Evolutionary conservation across 37 sponge, comb jelly and placozoan species (phyloP).

Genomic region (Haliclona indistincta): DNA sequence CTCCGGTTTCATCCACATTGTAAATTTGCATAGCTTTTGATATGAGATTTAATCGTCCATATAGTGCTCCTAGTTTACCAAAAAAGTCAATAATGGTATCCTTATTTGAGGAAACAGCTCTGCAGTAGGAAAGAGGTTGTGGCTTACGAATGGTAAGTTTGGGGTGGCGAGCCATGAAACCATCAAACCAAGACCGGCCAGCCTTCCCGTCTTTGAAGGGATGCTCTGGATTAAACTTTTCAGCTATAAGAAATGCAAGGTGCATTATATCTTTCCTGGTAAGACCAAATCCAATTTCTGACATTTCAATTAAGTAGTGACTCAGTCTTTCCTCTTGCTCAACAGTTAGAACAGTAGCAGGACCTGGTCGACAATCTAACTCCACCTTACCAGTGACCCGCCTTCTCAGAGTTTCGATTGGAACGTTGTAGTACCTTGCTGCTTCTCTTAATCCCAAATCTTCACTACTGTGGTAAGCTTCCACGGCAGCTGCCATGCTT

Average conservation of each 20-base stretch:
- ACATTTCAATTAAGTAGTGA: background rate
- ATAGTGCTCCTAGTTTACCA: slow-evolving; percentile 33
- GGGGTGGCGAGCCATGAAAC: slow-evolving; percentile 32
- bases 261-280: background rate
- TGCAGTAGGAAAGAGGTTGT: slow-evolving; percentile 40
- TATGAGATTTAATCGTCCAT: slow-evolving; percentile 23
- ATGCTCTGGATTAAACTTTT: slow-evolving; percentile 1
- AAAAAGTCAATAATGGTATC: slow-evolving; percentile 44
- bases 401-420: slow-evolving; percentile 24
- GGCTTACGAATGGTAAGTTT: slow-evolving; percentile 33
- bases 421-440: slow-evolving; percentile 30
- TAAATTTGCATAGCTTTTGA: slow-evolving; percentile 49
- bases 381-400: slow-evolving; percentile 9
- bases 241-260: slow-evolving; percentile 9
- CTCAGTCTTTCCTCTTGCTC: slow-evolving; percentile 13
- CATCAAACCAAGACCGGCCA: slow-evolving; percentile 49
- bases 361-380: background rate
- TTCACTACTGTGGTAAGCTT: too few relatives aligned
- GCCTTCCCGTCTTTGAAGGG: slow-evolving; percentile 17
- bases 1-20: slow-evolving; percentile 43
- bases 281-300: slow-evolving; percentile 22
- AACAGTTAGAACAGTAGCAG: slow-evolving; percentile 14
- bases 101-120: slow-evolving; percentile 20
- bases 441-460: too few relatives aligned
- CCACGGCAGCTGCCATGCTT: too few relatives aligned